These are phyloP conservation scores for Octopus sinensis DNA, from an alignment of 1,140 invertebrate genomes.

Conservation along the genomic window DNA sequence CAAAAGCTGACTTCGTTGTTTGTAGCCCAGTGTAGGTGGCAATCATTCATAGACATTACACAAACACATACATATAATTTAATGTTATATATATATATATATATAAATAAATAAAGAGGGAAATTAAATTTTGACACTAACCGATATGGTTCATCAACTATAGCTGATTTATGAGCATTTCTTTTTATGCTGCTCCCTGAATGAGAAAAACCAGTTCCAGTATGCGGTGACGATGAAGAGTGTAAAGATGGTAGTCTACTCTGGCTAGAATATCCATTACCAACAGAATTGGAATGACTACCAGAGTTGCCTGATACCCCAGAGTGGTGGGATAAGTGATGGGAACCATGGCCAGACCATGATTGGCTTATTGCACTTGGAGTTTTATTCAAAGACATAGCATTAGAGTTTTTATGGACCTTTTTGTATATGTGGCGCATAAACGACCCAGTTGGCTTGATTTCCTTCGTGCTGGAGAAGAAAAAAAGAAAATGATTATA, in stretches of 20 bases:
- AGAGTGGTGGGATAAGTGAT: background rate
- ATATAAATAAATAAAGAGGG: no score
- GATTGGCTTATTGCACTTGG: background rate
- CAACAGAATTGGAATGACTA: background rate
- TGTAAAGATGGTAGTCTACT: background rate
- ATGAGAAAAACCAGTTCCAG: no score
- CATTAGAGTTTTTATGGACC: conserved; percentile 56
- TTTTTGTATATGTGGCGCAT: conserved; percentile 69
- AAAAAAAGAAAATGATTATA: background rate
- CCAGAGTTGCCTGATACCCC: background rate
- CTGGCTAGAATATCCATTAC: background rate
- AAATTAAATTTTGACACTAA: no score
- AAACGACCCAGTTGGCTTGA: conserved; percentile 82
- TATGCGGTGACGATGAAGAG: background rate
- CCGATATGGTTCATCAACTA: no score
- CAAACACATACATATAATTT: no score
- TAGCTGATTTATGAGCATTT: no score
- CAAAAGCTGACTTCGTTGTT: no score
- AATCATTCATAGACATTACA: no score
- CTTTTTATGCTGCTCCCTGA: no score
- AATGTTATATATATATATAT: no score
- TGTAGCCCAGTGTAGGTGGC: no score
- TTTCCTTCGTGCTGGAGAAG: conserved; percentile 75
- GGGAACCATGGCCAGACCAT: conserved; percentile 15
- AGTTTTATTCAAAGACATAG: background rate